Percentiles rank a stretch among this genome's conserved stretches.
Conservation (phyloP, 2,888 invertebrate species). For the Limenitis camilla region DNA sequence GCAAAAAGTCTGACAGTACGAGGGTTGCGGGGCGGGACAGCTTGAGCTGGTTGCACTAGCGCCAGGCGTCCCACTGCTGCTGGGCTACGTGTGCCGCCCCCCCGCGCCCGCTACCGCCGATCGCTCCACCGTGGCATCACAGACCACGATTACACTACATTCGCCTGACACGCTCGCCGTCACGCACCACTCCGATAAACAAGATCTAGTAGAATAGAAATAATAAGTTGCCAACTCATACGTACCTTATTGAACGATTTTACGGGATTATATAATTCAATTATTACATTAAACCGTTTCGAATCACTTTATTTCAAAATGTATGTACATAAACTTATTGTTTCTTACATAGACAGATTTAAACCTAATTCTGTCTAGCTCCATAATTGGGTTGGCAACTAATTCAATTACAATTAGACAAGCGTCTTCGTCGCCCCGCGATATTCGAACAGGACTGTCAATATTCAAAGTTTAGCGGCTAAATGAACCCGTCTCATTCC, state of each 20-base stretch:
- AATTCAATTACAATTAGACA: not conserved
- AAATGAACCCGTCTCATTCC: no score
- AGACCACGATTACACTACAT: slow-evolving; percentile 64
- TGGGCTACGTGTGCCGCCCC: slow-evolving; percentile 55
- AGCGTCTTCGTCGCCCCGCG: not conserved
- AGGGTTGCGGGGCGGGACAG: slow-evolving; percentile 47
- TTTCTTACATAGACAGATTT: not conserved
- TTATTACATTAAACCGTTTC: not conserved
- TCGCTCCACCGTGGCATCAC: slow-evolving; percentile 47
- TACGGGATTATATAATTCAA: not conserved
- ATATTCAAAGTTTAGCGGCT: not conserved
- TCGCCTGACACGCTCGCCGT: slow-evolving; percentile 52
- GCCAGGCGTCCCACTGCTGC: slow-evolving; percentile 57
- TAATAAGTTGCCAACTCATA: not conserved
- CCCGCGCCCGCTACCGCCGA: slow-evolving; percentile 13
- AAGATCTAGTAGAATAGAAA: not conserved
- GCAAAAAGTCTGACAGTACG: slow-evolving; percentile 78
- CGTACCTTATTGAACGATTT: no score
- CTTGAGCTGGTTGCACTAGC: slow-evolving; percentile 57
- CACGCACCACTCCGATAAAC: slow-evolving; percentile 6
- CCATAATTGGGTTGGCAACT: not conserved
- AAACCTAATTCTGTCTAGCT: not conserved
- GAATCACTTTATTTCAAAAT: not conserved
- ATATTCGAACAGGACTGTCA: not conserved
- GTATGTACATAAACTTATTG: not conserved